A percentile compares a stretch with the other conserved stretches of the same genome.
Evolutionary conservation across 2,797 vertebrate genomes (phyloP).

Genomic region (Phrynocephalus forsythii): DNA sequence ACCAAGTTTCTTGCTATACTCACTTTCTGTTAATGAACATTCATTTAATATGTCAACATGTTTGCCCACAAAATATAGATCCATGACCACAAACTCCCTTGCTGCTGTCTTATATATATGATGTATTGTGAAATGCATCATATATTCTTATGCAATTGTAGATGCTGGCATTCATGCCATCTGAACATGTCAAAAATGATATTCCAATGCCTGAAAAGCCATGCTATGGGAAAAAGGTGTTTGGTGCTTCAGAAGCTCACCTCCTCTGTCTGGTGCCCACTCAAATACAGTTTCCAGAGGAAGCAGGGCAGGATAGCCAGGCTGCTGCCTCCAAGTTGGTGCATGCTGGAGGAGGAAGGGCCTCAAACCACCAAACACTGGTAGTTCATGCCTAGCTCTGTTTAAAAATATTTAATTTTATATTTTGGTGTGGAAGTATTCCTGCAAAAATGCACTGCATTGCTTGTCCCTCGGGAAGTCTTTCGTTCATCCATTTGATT

Average conservation of each 20-base stretch:
- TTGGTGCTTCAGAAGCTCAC: no score
- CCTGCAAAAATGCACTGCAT: not conserved
- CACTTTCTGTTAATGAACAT: conserved; percentile 16
- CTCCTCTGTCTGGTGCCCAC: no score
- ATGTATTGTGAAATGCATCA: not conserved
- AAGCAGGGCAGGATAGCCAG: no score
- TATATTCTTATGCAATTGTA: not conserved
- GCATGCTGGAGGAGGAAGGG: no score
- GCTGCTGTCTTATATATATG: not conserved
- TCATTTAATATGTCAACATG: conserved; percentile 19
- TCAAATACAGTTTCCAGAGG: no score
- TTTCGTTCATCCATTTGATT: no score
- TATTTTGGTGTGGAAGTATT: not conserved
- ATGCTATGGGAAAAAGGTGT: no score
- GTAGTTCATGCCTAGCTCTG: no score
- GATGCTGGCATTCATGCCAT: not conserved
- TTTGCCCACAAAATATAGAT: conserved; percentile 17
- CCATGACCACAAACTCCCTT: not conserved
- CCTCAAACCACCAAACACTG: no score
- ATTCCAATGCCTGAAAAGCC: no score
- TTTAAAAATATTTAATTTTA: not conserved
- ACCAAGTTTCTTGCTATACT: conserved; percentile 4
- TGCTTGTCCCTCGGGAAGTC: no score
- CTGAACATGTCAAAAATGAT: not conserved
- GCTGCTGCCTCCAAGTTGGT: no score